Evolutionary conservation across 2,113 vertebrate genomes (phyloP).

Genomic region (Indri indri): DNA sequence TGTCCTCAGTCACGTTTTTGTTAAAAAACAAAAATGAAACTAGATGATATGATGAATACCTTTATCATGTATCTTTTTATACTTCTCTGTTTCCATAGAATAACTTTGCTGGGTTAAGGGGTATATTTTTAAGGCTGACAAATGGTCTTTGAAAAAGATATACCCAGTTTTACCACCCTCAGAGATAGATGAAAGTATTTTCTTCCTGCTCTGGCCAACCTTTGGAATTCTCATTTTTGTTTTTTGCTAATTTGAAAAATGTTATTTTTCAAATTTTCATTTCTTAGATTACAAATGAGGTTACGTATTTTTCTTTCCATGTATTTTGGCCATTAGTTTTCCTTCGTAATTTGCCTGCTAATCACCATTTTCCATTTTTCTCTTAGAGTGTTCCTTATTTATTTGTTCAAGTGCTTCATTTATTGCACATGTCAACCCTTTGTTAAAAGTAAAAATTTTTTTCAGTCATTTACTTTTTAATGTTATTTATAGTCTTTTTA

Average conservation of each 20-base stretch:
- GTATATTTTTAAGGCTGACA: background rate
- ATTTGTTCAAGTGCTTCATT: background rate
- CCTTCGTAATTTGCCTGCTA: background rate
- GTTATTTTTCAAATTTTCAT: background rate
- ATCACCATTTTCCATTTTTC: background rate
- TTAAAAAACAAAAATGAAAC: background rate
- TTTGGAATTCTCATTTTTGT: background rate
- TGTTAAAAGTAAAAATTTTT: background rate
- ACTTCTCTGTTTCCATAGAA: background rate
- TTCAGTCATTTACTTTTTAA: constrained; percentile 2
- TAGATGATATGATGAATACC: background rate
- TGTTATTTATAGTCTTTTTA: background rate
- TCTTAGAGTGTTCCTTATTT: background rate
- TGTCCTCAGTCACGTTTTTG: background rate
- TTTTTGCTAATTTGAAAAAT: background rate
- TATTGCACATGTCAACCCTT: background rate
- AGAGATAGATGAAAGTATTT: constrained; percentile 7
- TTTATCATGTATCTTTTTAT: background rate
- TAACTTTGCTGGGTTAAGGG: background rate
- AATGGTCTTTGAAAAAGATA: constrained; percentile 4
- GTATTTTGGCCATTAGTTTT: constrained; percentile 5
- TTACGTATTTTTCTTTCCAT: constrained; percentile 19
- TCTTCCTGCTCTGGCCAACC: background rate
- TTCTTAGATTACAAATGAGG: constrained; percentile 6
- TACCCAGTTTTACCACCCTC: background rate